Evolutionary conservation across 1,140 invertebrate genomes (phyloP), one percentile per base, ranked within the genome.

Genomic region (Leguminivora glycinivorella): DNA sequence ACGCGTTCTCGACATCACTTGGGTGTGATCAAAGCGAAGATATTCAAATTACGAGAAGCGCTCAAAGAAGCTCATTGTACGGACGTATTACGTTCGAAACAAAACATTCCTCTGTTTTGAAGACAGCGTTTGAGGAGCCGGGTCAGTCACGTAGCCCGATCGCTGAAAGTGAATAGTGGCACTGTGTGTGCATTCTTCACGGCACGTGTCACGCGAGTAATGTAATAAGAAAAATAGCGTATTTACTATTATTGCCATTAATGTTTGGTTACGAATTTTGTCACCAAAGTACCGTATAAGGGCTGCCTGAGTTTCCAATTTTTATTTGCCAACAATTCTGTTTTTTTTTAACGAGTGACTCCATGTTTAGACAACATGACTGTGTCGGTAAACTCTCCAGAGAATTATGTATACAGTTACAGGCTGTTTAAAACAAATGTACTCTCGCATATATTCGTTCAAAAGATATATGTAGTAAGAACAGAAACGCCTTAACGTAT

Each of bases 51-150:
- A 34, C 58, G 25, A 29, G 25, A 14, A 31, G 58, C 10, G 56
- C 26, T 63, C 58, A 63, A 63, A 63, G 58, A 63, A 63, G 58
- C 58, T 63, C 26, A 29, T 63, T 29, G 58, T 63, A 63, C 58
- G 29, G 56, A 58, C 56, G 56, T 26, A 63, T 63, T 63, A 29
- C 58, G 58, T n/a, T 29, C 9, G n/a, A 29, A 63, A 63, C 58
- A 63, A 63, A 63, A 63, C 58, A 17, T 26, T 58, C 56, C 25
- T 58, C 17, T 52, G 19, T 52, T 52, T 52, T n/a, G 17, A 52
- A 52, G 19, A 29, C 25, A 3, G 5, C 26, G 58, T 31, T 26
- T 29, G 24, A 60, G 24, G 58, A 29, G n/a, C 1, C 58, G 58
- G 58, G 25, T 17, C 58, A 29, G 58, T 52, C 47, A 63, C 14